phyloP scores from a whole-genome alignment of 92 coral and sea anemone genomes.

The Virgularia gustaviana region DNA sequence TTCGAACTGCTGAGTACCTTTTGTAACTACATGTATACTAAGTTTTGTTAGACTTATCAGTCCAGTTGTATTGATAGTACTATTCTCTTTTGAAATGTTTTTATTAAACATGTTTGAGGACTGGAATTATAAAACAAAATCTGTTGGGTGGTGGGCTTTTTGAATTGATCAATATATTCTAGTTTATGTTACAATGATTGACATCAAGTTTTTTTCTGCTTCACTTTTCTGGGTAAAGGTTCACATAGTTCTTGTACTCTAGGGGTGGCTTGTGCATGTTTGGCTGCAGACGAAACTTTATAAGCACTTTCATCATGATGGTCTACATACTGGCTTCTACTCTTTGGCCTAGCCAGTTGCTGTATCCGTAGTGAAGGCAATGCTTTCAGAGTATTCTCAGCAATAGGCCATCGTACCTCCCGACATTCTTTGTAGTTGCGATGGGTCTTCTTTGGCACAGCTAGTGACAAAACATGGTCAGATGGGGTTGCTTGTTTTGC shows the following conservation, averaged over 20 bases:
- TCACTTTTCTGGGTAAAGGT: conserved; percentile 85
- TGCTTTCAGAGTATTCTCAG: conserved; percentile 73
- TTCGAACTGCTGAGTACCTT: background rate
- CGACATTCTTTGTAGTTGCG: conserved; percentile 79
- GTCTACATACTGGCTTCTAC: conserved; percentile 80
- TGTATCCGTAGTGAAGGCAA: conserved; percentile 90
- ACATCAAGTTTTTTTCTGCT: conserved; percentile 59
- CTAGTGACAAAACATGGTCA: conserved; percentile 60
- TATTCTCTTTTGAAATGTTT: background rate
- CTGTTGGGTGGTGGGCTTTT: background rate
- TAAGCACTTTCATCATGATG: conserved; percentile 82
- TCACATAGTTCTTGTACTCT: conserved; percentile 79
- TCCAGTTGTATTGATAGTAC: background rate
- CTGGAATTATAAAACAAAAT: too few relatives aligned
- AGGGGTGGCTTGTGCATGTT: conserved; percentile 86
- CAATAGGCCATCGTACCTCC: conserved; percentile 73
- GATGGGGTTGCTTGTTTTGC: conserved; percentile 76
- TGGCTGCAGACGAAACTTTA: conserved; percentile 89
- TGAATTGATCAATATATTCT: background rate
- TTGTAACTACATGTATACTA: too few relatives aligned
- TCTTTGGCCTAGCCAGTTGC: conserved; percentile 88
- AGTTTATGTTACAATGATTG: background rate
- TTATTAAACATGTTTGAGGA: too few relatives aligned
- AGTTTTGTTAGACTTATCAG: too few relatives aligned
- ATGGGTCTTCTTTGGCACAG: conserved; percentile 73